Base-by-base conservation (phyloP, 1,140 invertebrate species). In the Sycophaga agraensis region DNA sequence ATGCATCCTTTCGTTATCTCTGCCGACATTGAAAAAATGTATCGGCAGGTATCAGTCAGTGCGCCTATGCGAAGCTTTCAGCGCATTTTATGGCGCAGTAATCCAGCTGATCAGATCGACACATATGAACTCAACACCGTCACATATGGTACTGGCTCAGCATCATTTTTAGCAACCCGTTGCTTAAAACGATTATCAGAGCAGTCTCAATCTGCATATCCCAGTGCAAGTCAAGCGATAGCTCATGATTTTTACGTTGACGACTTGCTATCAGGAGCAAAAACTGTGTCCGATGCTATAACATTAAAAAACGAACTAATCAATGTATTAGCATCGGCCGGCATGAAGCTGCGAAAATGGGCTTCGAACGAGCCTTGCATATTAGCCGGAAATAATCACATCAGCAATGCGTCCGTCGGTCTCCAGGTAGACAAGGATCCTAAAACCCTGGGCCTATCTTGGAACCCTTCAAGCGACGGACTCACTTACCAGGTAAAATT, bases 161-260 rank as follows among this genome's bases (percentile, higher is more conserved):
- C 51, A 39, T 46, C 77, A 7, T 80, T 67, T 66, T 48, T 80
- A 21, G 77, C 77, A 0, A 74, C 77, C 39, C 50, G 69, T 14
- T 71, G 71, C 34, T 40, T 82, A 6, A 58, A 68, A 0, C 64
- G 78, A 59, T 40, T 80, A 0, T 73, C 75, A 12, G 26, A 71
- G 5, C 64, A 70, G 48, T 60, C 68, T 51, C 6, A 34, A n/a
- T 1, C 59, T 3, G 4, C 57, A n/a, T 71, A 51, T 59, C 76
- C 73, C 2, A 9, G 37, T 7, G 66, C 53, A 14, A 51, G 70
- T 14, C 39, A 65, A 61, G 60, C 74, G 0, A 64, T 79, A 22
- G 42, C 63, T 49, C 63, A 59, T 7, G 72, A 77, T 61, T 70
- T 75, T 19, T 79, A 79, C 51, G 73, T 80, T 14, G 82, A 84